Base-by-base conservation (phyloP, 1,140 invertebrate species). In the Mercenaria mercenaria region DNA sequence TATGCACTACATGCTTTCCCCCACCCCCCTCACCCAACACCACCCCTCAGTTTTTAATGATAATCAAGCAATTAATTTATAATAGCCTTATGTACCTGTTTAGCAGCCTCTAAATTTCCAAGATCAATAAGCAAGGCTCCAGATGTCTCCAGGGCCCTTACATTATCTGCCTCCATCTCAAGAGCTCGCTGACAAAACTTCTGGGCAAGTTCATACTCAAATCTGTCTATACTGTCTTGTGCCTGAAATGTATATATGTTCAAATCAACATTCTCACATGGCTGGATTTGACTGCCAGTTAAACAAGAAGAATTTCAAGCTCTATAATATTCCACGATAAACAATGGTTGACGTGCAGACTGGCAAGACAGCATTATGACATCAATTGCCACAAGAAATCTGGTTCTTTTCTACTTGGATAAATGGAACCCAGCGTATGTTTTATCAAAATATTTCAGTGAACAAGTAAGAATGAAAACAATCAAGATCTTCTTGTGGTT, bases 121-220 rank as follows among this genome's bases (percentile, higher is more conserved):
- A 95, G 81, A 83, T 96, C 95, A 81, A 96, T 86, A 47, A 95
- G 90, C 32, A 96, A 90, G n/a, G 91, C 91, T 47, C 95, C 95
- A 39, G 94, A 93, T 26, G 94, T 95, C 84, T 96, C 96, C 37
- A 96, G 81, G 43, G 92, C 95, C 56, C 93, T 84, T 6, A 95
- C 90, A 90, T 95, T 95, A 72, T 96, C 94, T 29, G 93, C 91
- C 13, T 96, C 95, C 52, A 94, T 80, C 76, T 96, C 95, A 43
- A 96, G 88, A 0, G 95, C 96, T 81, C 94, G 82, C 87, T 95
- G 94, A 72, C 94, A 95, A 88, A 94, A 95, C 85, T 94, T 94
- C 88, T 95, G 95, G 29, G 95, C 95, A 80, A 95, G 77, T 85
- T 95, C 95, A 93, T 93, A 95, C 34, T 95, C 91, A 92, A 95